Base-by-base conservation (phyloP, 2,888 invertebrate species). In the Fragum fragum region DNA sequence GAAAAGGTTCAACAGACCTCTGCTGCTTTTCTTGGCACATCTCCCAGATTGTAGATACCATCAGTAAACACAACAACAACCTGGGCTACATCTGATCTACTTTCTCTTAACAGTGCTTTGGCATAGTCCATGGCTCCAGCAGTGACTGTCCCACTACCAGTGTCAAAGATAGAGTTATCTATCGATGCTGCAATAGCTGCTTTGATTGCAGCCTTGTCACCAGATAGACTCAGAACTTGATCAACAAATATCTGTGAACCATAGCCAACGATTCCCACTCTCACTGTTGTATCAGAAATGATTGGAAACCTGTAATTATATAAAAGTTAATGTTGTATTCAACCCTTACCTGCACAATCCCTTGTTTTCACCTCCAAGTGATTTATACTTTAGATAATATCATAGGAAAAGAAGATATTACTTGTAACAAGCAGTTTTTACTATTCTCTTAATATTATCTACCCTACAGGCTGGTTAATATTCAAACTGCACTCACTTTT, bases 11-110 rank as follows among this genome's bases (percentile, higher is more conserved):
- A 59, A 61, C 61, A 26, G 3, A 61, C 61, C 61, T 32, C 36
- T 6, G 16, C 61, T 16, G 61, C 61, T 32, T 29, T 32, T 7
- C 2, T 18, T 7, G 29, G 29, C 5, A 29, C 29, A 32, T 32
- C 32, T 61, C n/a, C 61, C 11, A 32, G 32, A 18, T 32, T 61
- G n/a, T 61, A n/a, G 1, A 32, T 7, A 16, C 82, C 79, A 70
- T 79, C 79, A 21, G 76, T 79, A 14, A 82, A 18, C 6, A 76
- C n/a, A 21, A 70, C 9, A 2, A 73, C 53, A 23, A 61, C 69
- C 5, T 76, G 26, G 0, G 53, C 32, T 0, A 66, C 66, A 11
- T 42, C 42, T 1, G 39, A 23, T 18, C 63, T 52, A n/a, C 52
- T 53, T 21, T 21, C 52, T 21, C n/a, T 21, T 18, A 82, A 66